These are phyloP conservation scores for Agapostemon virescens DNA, from an alignment of 2,888 invertebrate species.

Conservation along the genomic window DNA sequence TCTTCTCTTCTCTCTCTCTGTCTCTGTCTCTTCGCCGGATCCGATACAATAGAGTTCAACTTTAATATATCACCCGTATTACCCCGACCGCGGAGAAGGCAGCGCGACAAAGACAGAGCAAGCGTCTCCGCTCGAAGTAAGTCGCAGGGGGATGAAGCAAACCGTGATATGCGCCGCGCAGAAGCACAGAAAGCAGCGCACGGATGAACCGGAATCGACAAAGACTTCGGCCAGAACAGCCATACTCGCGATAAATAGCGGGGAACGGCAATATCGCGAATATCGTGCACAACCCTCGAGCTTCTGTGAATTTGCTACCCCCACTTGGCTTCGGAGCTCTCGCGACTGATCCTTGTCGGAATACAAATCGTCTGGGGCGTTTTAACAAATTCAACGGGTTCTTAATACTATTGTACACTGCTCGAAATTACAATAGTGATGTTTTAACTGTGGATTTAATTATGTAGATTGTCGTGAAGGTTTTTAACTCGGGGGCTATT, in stretches of 20 bases:
- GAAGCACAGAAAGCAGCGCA: slow-evolving; percentile 32
- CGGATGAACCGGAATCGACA: slow-evolving; percentile 48
- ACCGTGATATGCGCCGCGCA: neutral
- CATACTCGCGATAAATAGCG: slow-evolving; percentile 45
- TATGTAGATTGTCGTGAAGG: neutral
- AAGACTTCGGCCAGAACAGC: slow-evolving; percentile 34
- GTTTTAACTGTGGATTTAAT: neutral
- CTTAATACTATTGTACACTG: neutral
- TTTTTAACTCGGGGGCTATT: neutral
- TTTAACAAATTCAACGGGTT: neutral
- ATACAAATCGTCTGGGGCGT: neutral
- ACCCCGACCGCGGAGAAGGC: slow-evolving; percentile 42
- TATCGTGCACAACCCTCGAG: neutral
- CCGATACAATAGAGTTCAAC: slow-evolving; percentile 63
- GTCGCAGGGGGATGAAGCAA: neutral
- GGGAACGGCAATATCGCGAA: slow-evolving; percentile 42
- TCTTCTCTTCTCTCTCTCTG: too few species aligned
- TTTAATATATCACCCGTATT: slow-evolving; percentile 69
- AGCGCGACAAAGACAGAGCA: slow-evolving; percentile 38
- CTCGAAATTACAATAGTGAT: too few species aligned
- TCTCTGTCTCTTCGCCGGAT: slow-evolving; percentile 13
- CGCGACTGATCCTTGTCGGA: too few species aligned
- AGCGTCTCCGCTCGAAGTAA: neutral
- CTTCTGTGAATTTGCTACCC: neutral
- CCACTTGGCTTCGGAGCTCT: too few species aligned